Percentiles rank a stretch among this genome's conserved stretches.
Conservation (phyloP, 2,113 vertebrate species). For the Atrichornis clamosus region DNA sequence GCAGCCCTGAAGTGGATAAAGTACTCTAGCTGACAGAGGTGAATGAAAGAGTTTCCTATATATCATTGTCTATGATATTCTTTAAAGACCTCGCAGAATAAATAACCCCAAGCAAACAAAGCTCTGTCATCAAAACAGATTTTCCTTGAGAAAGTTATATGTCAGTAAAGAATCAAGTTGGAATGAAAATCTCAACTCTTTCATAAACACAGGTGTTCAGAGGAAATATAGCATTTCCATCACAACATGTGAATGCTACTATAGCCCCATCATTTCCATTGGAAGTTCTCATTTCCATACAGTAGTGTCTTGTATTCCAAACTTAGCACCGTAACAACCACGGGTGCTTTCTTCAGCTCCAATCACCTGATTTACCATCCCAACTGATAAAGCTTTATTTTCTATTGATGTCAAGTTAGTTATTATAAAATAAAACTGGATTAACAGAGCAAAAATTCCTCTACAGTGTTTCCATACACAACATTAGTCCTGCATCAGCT, state of each 20-base stretch:
- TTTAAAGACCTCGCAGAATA: neutral
- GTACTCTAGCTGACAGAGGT: neutral
- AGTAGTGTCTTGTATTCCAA: neutral
- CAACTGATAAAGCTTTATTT: neutral
- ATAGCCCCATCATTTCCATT: neutral
- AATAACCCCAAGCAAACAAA: neutral
- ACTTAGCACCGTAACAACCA: neutral
- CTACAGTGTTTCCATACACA: neutral
- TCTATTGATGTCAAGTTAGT: neutral
- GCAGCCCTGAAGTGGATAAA: neutral
- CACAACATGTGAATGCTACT: neutral
- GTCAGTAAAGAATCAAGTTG: neutral
- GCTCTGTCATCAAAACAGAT: neutral
- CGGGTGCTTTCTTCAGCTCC: neutral
- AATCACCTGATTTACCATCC: neutral
- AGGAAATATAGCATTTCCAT: neutral
- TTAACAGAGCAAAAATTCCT: neutral
- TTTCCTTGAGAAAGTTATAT: neutral
- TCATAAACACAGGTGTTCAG: neutral
- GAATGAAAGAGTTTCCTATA: neutral
- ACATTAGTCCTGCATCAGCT: neutral
- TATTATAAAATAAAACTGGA: neutral
- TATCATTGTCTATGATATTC: neutral
- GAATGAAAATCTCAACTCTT: neutral
- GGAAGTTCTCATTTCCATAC: neutral